Conservation (phyloP, 2,797 vertebrate genomes). For the Smutsia temminckii region DNA sequence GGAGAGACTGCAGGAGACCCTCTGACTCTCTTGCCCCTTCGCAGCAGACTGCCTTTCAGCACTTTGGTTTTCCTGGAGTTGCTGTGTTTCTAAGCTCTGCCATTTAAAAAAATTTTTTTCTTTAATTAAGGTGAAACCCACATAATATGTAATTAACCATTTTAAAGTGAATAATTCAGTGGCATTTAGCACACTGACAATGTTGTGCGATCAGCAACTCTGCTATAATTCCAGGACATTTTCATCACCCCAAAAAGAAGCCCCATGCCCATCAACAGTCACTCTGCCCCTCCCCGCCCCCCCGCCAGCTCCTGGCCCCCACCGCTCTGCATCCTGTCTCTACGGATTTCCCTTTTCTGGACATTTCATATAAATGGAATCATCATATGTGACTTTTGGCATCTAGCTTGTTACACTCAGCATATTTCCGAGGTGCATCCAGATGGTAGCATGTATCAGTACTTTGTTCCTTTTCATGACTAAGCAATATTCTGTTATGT, state of each 20-base stretch:
- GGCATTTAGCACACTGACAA: neutral
- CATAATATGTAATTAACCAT: neutral
- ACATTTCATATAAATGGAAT: neutral
- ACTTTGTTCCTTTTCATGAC: neutral
- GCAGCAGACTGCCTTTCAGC: no score
- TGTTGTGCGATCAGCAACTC: neutral
- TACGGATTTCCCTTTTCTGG: neutral
- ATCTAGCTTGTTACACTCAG: neutral
- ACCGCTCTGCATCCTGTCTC: neutral
- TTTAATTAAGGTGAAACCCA: neutral
- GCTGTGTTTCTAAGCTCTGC: neutral
- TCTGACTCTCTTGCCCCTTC: neutral
- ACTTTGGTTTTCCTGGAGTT: neutral
- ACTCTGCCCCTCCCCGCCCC: neutral
- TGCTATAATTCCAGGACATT: neutral
- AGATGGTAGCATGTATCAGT: fast-evolving
- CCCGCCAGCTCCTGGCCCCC: neutral
- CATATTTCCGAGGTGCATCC: neutral
- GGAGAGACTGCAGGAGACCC: no score
- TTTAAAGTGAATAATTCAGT: neutral
- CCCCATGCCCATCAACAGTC: neutral
- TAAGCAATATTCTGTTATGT: neutral
- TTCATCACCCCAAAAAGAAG: neutral
- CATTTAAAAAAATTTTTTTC: neutral
- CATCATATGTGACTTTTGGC: neutral